phyloP scores from a whole-genome alignment of 2,888 invertebrate species.

The Leptopilina myrica region DNA sequence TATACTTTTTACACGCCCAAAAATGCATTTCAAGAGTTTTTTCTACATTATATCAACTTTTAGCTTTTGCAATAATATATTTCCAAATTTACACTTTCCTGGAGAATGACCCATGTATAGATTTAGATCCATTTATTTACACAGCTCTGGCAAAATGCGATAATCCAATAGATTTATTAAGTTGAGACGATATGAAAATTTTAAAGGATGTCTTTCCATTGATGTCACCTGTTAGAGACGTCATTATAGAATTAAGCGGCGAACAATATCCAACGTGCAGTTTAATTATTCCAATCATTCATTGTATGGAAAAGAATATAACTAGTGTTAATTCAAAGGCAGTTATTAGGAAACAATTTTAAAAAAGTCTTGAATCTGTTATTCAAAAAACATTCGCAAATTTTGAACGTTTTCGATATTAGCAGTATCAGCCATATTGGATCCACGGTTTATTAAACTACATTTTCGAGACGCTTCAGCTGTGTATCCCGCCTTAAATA shows the following conservation, averaged over 20 bases:
- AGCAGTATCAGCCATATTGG: slow-evolving; percentile 49
- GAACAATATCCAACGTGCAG: slow-evolving; percentile 52
- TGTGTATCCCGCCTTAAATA: slow-evolving; percentile 40
- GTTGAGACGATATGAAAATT: slow-evolving; percentile 44
- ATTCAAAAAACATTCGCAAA: slow-evolving; percentile 32
- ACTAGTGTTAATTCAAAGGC: slow-evolving; percentile 24
- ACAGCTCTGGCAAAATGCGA: slow-evolving; percentile 43
- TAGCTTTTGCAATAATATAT: no score
- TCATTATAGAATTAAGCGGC: slow-evolving; percentile 48
- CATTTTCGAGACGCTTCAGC: slow-evolving; percentile 50
- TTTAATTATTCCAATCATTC: slow-evolving; percentile 49
- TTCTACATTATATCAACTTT: no score
- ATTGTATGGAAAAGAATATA: slow-evolving; percentile 42
- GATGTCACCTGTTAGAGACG: slow-evolving; percentile 41
- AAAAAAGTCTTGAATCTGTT: slow-evolving; percentile 41
- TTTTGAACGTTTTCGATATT: slow-evolving; percentile 44
- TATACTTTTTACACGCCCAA: no score
- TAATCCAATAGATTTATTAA: slow-evolving; percentile 45
- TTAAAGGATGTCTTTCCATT: slow-evolving; percentile 43
- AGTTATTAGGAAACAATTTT: slow-evolving; percentile 39
- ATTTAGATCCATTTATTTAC: slow-evolving; percentile 50
- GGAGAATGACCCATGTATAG: no score
- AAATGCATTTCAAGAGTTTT: no score
- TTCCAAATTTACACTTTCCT: no score
- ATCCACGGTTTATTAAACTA: slow-evolving; percentile 55